These are phyloP conservation scores for Tiliacea aurago DNA, from an alignment of 2,888 invertebrate genomes.

Conservation along the genomic window DNA sequence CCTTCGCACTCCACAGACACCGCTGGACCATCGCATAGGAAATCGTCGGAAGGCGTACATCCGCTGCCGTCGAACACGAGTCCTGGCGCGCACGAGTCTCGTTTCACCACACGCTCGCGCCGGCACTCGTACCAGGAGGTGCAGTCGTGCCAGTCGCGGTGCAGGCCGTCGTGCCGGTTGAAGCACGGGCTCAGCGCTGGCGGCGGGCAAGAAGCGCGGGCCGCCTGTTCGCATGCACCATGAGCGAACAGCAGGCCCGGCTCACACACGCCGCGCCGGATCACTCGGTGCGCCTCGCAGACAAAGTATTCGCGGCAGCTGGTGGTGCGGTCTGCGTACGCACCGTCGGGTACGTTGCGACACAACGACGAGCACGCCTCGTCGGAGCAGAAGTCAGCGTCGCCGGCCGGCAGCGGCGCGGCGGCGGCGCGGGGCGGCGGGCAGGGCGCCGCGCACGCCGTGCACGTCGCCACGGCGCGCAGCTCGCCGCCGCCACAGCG, in stretches of 20 bases:
- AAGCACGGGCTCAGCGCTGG: constrained; percentile 86
- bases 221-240: constrained; percentile 87
- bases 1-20: constrained; percentile 83
- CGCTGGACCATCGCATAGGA: constrained; percentile 87
- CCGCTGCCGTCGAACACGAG: constrained; percentile 88
- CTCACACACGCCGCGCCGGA: constrained; percentile 90
- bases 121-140: constrained; percentile 88
- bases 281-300: constrained; percentile 88
- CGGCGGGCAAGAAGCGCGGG: constrained; percentile 84
- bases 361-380: constrained; percentile 88
- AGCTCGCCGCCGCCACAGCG: constrained; percentile 88
- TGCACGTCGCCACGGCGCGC: constrained; percentile 79
- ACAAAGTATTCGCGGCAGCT: constrained; percentile 91
- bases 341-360: constrained; percentile 88
- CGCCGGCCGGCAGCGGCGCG: constrained; percentile 87
- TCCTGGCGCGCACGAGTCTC: constrained; percentile 86
- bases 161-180: constrained; percentile 83
- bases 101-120: constrained; percentile 82
- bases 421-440: constrained; percentile 84
- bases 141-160: constrained; percentile 88
- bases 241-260: constrained; percentile 88
- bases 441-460: constrained; percentile 76
- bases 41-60: constrained; percentile 82
- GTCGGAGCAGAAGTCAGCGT: constrained; percentile 88
- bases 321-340: constrained; percentile 89